phyloP scores from a whole-genome alignment of 1,140 invertebrate species.

The Pogonus chalceus region DNA sequence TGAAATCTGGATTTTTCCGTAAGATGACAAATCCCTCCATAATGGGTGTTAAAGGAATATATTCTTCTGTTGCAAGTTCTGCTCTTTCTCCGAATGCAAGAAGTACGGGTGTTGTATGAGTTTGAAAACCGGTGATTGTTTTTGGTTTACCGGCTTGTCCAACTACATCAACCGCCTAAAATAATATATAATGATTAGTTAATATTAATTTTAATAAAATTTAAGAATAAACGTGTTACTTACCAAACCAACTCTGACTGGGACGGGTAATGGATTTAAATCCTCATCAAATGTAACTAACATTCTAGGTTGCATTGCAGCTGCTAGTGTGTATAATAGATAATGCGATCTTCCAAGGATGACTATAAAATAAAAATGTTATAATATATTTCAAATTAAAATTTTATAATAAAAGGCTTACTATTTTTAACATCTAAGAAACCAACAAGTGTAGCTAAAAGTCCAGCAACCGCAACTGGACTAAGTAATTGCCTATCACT shows the following conservation, averaged over 20 bases:
- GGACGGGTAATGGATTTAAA: conserved; percentile 85
- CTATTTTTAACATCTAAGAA: conserved; percentile 96
- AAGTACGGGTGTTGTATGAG: conserved; percentile 96
- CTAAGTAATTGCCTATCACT: conserved; percentile 91
- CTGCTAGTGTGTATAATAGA: conserved; percentile 86
- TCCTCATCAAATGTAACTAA: conserved; percentile 98
- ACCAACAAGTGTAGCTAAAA: conserved; percentile 83
- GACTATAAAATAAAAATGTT: conserved; percentile 47
- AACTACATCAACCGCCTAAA: conserved; percentile 93
- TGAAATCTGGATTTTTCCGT: conserved; percentile 78
- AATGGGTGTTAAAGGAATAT: conserved; percentile 85
- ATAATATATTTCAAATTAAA: conserved; percentile 10
- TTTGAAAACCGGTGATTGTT: conserved; percentile 99
- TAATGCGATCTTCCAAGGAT: conserved; percentile 96
- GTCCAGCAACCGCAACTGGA: conserved; percentile 88
- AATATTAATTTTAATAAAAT: background rate
- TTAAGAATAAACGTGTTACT: conserved; percentile 19
- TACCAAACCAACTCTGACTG: conserved; percentile 93
- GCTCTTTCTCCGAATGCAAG: conserved; percentile 94
- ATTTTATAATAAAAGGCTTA: conserved; percentile 41
- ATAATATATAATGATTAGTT: background rate
- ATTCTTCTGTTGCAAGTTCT: conserved; percentile 97
- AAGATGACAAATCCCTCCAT: conserved; percentile 99
- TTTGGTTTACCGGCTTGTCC: conserved; percentile 99
- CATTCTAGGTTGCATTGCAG: conserved; percentile 98